Base-by-base conservation (phyloP, 2,888 invertebrate genomes). In the Drosophila pegasa region DNA sequence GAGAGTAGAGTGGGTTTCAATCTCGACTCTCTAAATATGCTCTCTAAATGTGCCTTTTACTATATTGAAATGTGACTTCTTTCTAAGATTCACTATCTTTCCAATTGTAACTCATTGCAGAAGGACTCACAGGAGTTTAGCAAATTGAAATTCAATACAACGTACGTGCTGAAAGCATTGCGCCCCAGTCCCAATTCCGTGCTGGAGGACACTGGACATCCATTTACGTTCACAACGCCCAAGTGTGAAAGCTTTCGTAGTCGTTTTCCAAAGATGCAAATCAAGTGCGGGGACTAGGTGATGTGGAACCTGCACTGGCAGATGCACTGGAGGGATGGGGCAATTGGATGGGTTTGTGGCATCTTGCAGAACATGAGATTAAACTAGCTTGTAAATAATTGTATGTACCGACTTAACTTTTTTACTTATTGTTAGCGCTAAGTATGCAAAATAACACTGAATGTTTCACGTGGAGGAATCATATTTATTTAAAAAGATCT, bases 71-170 rank as follows among this genome's bases (percentile, higher is more conserved):
- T 29, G 29, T 9, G 9, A 29, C 10, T 29, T 29, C 9, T 29
- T 35, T 14, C 14, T 2, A 35, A n/a, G n/a, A 35, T 35, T n/a
- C n/a, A 8, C 8, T 7, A 16, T 38, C 5, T 10, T 10, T 16
- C 10, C 10, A 10, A 10, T 18, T 1, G n/a, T n/a, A 8, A 35
- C n/a, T 37, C 5, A 14, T 87, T 90, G 7, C 84, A 92, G 92
- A 91, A 90, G 59, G 90, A 92, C 71, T 87, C 91, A 3, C 71
- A 92, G 66, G 92, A 91, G 70, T 92, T 92, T 64, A 90, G 87
- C 64, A 91, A 90, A 73, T 72, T 92, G 2, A 91, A 90, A 78
- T 92, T 91, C 61, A 89, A 91, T 54, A 91, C 92, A 57, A 89
- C 90, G 9, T 92, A 92, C 59, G 88, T 90, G 47, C 78, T 91